phyloP scores from a whole-genome alignment of 2,113 vertebrate species.

The Aldabrachelys gigantea region DNA sequence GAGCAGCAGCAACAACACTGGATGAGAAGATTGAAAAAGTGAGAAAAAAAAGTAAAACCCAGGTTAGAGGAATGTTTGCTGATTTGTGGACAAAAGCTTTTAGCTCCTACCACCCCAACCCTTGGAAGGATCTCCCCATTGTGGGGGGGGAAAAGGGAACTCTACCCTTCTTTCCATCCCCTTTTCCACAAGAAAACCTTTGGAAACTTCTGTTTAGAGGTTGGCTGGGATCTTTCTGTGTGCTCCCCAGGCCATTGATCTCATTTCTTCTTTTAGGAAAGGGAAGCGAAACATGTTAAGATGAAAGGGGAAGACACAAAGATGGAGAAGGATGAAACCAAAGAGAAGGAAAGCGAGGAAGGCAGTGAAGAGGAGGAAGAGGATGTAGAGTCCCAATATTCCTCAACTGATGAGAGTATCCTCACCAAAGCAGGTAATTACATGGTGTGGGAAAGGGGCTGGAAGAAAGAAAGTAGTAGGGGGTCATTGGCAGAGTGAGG shows the following conservation, averaged over 20 bases:
- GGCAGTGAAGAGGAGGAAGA: constrained; percentile 51
- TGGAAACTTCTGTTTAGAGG: background rate
- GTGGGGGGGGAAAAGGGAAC: constrained; percentile 29
- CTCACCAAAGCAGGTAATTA: constrained; percentile 89
- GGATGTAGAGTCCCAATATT: constrained; percentile 83
- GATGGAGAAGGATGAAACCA: background rate
- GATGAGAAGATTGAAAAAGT: constrained; percentile 97
- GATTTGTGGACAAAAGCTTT: background rate
- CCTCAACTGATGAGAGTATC: constrained; percentile 86
- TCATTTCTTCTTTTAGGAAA: constrained; percentile 79
- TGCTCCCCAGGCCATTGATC: background rate
- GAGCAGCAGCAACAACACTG: constrained; percentile 85
- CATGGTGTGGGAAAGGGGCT: accelerated
- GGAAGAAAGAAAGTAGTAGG: background rate
- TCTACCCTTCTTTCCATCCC: accelerated
- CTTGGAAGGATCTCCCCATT: background rate
- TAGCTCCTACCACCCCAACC: background rate
- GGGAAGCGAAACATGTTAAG: constrained; percentile 64
- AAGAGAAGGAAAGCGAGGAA: constrained; percentile 55
- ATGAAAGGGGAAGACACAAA: background rate
- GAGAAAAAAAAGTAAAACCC: constrained; percentile 87
- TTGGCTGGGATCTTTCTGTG: background rate
- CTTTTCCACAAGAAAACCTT: background rate
- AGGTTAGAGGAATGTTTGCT: constrained; percentile 74
- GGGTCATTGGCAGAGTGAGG: background rate